Percentiles rank a stretch among this genome's conserved stretches.
These are phyloP conservation scores for Cephus pygmeus DNA, from an alignment of 2,888 invertebrate species.

Conservation along the genomic window DNA sequence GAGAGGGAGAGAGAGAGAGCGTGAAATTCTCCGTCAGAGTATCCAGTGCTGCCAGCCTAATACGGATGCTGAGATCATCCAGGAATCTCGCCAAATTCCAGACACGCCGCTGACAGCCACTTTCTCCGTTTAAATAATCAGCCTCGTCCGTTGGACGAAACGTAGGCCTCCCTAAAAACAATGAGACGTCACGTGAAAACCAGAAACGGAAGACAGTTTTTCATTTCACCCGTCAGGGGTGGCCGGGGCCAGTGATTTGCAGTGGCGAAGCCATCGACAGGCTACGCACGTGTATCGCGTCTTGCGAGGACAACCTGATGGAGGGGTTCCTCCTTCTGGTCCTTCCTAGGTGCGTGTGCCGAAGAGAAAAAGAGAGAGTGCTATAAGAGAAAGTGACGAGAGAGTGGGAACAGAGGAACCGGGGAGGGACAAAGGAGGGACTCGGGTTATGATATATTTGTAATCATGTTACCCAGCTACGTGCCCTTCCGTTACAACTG, in stretches of 20 bases:
- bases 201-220: not conserved
- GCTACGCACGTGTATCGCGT: slow-evolving; percentile 61
- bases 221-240: not conserved
- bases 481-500: slow-evolving; percentile 64
- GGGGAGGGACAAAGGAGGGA: slow-evolving; percentile 30
- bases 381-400: slow-evolving; percentile 7
- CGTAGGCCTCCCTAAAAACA: not conserved
- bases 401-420: slow-evolving; percentile 25
- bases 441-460: slow-evolving; percentile 62
- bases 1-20: not conserved
- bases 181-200: not conserved
- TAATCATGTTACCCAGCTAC: slow-evolving; percentile 60
- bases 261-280: slow-evolving; percentile 61
- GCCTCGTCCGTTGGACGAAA: not conserved
- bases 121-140: not conserved
- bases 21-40: not conserved
- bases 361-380: too few species aligned
- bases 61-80: not conserved
- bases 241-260: slow-evolving; percentile 55
- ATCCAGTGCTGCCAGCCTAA: not conserved
- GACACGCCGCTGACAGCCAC: not conserved
- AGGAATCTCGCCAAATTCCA: not conserved
- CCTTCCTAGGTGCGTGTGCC: slow-evolving; percentile 38
- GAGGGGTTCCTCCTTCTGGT: slow-evolving; percentile 24
- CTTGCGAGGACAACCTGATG: slow-evolving; percentile 25